Conservation (phyloP, 2,888 invertebrate species). For the Myathropa florea region DNA sequence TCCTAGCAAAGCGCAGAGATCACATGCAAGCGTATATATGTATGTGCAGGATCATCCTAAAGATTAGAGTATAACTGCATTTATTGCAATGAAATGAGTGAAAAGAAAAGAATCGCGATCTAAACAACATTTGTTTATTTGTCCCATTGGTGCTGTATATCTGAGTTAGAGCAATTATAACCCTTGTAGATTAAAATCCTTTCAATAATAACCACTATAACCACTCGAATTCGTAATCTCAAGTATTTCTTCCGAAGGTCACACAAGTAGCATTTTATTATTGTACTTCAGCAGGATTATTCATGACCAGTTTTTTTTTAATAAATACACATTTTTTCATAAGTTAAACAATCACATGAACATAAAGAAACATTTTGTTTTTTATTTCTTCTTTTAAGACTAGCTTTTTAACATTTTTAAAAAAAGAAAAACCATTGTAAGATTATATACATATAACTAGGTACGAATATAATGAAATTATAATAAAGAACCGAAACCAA, state of each 20-base stretch:
- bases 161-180: slow-evolving; percentile 61
- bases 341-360: slow-evolving; percentile 26
- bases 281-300: slow-evolving; percentile 26
- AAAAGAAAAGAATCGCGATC: slow-evolving; percentile 27
- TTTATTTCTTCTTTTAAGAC: slow-evolving; percentile 4
- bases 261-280: slow-evolving; percentile 47
- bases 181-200: slow-evolving; percentile 26
- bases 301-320: slow-evolving; percentile 56
- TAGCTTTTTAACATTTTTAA: neutral
- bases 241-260: slow-evolving; percentile 43
- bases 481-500: slow-evolving; percentile 62
- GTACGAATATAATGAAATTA: slow-evolving; percentile 56
- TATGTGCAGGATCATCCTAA: slow-evolving; percentile 17
- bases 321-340: slow-evolving; percentile 11
- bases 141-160: slow-evolving; percentile 62
- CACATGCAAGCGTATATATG: neutral
- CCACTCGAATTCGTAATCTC: slow-evolving; percentile 35
- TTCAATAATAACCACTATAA: slow-evolving; percentile 32
- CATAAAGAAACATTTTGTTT: neutral
- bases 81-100: slow-evolving; percentile 9
- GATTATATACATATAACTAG: slow-evolving; percentile 29
- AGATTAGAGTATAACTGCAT: neutral
- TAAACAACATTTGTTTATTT: slow-evolving; percentile 53
- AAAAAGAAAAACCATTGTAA: neutral
- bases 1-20: neutral